These are phyloP conservation scores for Hylaeus volcanicus DNA, from an alignment of 1,140 invertebrate genomes.

Conservation along the genomic window DNA sequence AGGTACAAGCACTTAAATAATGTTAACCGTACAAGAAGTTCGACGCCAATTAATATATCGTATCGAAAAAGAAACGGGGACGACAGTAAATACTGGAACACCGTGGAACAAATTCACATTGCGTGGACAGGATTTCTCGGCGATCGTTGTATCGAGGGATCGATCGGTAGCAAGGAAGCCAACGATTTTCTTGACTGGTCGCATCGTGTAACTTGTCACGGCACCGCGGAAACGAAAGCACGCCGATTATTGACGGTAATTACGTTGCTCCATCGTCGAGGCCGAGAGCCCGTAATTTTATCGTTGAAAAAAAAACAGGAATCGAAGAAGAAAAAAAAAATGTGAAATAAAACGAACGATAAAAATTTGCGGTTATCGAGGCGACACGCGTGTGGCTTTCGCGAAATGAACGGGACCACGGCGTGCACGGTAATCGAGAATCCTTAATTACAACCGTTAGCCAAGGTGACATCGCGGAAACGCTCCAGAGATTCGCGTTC, in stretches of 20 bases:
- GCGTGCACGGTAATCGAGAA: conserved; percentile 13
- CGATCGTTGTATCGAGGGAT: background rate
- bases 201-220: conserved; percentile 44
- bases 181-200: conserved; percentile 50
- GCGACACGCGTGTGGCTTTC: conserved; percentile 20
- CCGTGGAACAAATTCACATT: conserved; percentile 10
- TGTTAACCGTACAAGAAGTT: background rate
- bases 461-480: conserved; percentile 26
- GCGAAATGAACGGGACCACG: background rate
- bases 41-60: background rate
- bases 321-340: background rate
- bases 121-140: background rate
- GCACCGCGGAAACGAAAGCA: conserved; percentile 53
- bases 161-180: conserved; percentile 41
- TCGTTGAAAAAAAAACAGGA: conserved; percentile 60
- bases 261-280: conserved; percentile 44
- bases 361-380: conserved; percentile 23
- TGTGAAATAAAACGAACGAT: background rate
- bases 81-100: conserved; percentile 5
- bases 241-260: conserved; percentile 62
- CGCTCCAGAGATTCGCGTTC: background rate
- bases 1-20: too few species aligned
- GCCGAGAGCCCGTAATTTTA: conserved; percentile 68
- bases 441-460: conserved; percentile 39
- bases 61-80: too few species aligned